Conservation (phyloP, 2,113 vertebrate species). For the Octodon degus region DNA sequence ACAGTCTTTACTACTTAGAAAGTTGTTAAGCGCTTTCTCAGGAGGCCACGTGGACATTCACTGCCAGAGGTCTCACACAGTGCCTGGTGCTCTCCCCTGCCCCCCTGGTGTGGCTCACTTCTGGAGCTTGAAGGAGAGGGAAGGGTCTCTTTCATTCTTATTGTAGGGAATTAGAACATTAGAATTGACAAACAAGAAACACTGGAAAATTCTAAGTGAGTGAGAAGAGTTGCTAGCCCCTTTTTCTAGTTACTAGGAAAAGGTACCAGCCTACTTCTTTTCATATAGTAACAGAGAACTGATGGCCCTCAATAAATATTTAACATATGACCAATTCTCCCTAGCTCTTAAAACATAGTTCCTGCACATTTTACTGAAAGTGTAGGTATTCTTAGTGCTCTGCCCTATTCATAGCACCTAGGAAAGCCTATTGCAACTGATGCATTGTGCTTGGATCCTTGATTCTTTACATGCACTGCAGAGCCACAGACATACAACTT, state of each 20-base stretch:
- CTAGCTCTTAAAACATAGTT: constrained; percentile 10
- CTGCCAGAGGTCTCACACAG: background rate
- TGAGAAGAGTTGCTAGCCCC: background rate
- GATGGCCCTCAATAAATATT: background rate
- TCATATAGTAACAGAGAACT: background rate
- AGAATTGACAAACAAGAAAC: background rate
- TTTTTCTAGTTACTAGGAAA: background rate
- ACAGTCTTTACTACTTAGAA: background rate
- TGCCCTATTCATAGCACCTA: background rate
- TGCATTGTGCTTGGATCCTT: background rate
- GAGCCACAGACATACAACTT: constrained; percentile 20
- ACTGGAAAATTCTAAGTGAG: background rate
- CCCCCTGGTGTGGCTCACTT: background rate
- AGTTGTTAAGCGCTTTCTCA: background rate
- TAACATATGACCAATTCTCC: background rate
- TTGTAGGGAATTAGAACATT: background rate
- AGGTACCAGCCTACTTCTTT: background rate
- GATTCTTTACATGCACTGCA: background rate
- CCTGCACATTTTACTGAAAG: background rate
- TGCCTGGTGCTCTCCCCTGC: background rate
- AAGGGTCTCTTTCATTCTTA: background rate
- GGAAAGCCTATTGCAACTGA: background rate
- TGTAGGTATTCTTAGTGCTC: background rate
- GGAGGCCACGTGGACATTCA: background rate
- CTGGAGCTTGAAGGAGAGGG: background rate